A percentile compares a stretch with the other conserved stretches of the same genome.
Evolutionary conservation across 1,140 invertebrate genomes (phyloP).

Genomic region (Meloidogyne hapla): DNA sequence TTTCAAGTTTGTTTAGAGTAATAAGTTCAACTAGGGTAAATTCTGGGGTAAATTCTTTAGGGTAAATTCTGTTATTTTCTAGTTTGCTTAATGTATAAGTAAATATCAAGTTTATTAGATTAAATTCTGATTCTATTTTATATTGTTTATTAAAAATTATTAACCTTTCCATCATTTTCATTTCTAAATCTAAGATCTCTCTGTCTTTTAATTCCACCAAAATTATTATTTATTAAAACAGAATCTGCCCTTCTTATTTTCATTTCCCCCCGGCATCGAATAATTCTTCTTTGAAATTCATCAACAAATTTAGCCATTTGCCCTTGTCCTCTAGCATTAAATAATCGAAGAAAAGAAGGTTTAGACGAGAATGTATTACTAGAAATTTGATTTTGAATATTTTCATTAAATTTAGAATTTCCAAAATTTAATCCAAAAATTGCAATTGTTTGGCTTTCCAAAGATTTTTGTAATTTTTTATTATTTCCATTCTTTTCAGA

Average conservation of each 20-base stretch:
- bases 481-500: neutral
- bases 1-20: too few species aligned
- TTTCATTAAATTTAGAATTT: neutral
- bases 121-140: too few species aligned
- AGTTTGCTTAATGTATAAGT: too few species aligned
- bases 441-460: neutral
- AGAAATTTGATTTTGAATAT: neutral
- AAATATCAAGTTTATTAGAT: too few species aligned
- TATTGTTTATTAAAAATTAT: too few species aligned
- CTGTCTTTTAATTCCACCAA: neutral
- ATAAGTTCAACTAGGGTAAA: too few species aligned
- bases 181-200: neutral
- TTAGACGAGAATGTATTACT: neutral
- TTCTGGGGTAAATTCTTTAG: too few species aligned
- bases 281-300: conserved; percentile 15
- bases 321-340: conserved; percentile 5
- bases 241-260: neutral
- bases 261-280: neutral
- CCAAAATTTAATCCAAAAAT: conserved; percentile 6
- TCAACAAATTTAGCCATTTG: conserved; percentile 25
- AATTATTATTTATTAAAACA: neutral
- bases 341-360: neutral
- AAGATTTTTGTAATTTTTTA: conserved; percentile 4
- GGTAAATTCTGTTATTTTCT: too few species aligned
- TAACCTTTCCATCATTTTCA: too few species aligned